These are phyloP conservation scores for Adelphocoris suturalis DNA, from an alignment of 2,888 invertebrate species.

Conservation along the genomic window DNA sequence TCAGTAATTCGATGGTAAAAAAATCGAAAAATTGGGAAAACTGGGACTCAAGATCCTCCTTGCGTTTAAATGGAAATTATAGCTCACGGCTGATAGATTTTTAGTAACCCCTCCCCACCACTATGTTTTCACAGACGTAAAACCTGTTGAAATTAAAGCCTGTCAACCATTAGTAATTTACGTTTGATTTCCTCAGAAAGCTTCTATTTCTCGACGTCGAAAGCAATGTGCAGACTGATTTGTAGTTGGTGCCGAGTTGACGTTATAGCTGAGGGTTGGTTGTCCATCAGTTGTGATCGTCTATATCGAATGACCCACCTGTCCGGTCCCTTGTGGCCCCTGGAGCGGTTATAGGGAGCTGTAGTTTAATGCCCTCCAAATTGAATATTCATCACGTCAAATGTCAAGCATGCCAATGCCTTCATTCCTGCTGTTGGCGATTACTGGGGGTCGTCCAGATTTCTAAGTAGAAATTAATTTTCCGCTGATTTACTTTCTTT, in stretches of 20 bases:
- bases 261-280: neutral
- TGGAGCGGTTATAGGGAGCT: conserved; percentile 33
- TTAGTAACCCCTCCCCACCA: too few relatives aligned
- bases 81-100: too few relatives aligned
- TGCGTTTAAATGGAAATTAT: too few relatives aligned
- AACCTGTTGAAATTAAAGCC: too few relatives aligned
- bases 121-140: too few relatives aligned
- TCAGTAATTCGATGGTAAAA: too few relatives aligned
- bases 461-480: conserved; percentile 33
- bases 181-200: too few relatives aligned
- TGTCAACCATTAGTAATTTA: too few relatives aligned
- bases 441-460: conserved; percentile 2
- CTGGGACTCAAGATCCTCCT: too few relatives aligned
- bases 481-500: neutral
- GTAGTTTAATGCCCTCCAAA: conserved; percentile 48
- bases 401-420: conserved; percentile 46
- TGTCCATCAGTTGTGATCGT: conserved; percentile 32
- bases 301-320: conserved; percentile 10
- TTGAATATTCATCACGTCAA: conserved; percentile 59
- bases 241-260: neutral
- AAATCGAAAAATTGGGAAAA: too few relatives aligned
- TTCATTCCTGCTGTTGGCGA: conserved; percentile 6
- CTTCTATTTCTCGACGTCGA: too few relatives aligned
- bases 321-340: conserved; percentile 2
- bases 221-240: too few relatives aligned